These are phyloP conservation scores for Tachuris rubrigastra DNA, from an alignment of 2,113 vertebrate genomes.

Conservation along the genomic window DNA sequence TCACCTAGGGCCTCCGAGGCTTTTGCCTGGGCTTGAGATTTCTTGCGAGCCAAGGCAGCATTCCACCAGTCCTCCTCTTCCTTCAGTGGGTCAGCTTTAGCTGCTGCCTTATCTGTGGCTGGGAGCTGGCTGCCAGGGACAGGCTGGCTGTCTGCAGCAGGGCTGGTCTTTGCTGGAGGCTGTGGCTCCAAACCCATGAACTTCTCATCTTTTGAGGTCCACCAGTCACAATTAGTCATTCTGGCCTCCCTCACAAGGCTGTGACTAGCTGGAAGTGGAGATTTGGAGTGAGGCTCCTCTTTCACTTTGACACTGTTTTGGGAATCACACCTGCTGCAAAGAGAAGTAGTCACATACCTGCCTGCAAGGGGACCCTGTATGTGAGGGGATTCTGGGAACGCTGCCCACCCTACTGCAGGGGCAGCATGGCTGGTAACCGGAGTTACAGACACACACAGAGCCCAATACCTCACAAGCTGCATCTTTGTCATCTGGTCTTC, in stretches of 20 bases:
- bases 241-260: conserved; percentile 14
- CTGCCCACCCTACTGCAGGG: neutral
- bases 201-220: conserved; percentile 80
- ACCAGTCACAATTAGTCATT: conserved; percentile 78
- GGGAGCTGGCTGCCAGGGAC: neutral
- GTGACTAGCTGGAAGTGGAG: neutral
- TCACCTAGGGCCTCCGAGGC: conserved; percentile 2
- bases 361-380: neutral
- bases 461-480: conserved; percentile 80
- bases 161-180: neutral
- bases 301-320: conserved; percentile 69
- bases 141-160: neutral
- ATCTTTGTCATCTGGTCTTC: neutral
- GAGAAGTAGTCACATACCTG: neutral
- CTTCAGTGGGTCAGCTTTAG: neutral
- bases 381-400: neutral
- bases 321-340: conserved; percentile 80
- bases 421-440: neutral
- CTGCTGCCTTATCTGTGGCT: neutral
- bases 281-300: conserved; percentile 69
- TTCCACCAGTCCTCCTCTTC: conserved; percentile 77
- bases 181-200: neutral
- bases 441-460: neutral
- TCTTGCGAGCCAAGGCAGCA: conserved; percentile 78
- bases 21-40: conserved; percentile 35